These are phyloP conservation scores for Prochilodus magdalenae DNA, from an alignment of 2,113 vertebrate species.

Conservation along the genomic window DNA sequence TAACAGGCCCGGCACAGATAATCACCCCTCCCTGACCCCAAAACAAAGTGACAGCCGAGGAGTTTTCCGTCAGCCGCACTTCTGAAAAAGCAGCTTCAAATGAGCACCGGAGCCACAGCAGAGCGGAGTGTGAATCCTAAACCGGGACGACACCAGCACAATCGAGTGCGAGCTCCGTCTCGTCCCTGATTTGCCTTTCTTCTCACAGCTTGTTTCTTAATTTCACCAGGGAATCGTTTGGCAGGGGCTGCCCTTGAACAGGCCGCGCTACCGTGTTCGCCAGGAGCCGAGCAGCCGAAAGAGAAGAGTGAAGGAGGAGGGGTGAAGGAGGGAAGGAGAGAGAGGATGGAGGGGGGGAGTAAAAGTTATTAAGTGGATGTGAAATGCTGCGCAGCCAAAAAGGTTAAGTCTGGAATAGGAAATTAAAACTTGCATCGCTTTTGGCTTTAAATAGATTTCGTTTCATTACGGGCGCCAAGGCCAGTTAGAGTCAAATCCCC, in stretches of 20 bases:
- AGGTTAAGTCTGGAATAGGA: slow-evolving; percentile 81
- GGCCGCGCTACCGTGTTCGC: slow-evolving; percentile 59
- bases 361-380: slow-evolving; percentile 83
- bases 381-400: slow-evolving; percentile 82
- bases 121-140: background rate
- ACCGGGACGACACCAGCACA: background rate
- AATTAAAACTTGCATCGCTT: slow-evolving; percentile 83
- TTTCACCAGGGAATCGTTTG: slow-evolving; percentile 76
- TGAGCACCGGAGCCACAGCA: background rate
- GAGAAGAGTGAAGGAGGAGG: slow-evolving; percentile 38
- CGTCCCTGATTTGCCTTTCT: slow-evolving; percentile 6
- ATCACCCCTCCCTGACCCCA: slow-evolving; percentile 9
- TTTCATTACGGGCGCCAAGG: slow-evolving; percentile 82
- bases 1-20: background rate
- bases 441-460: slow-evolving; percentile 85
- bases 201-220: slow-evolving; percentile 72
- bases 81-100: slow-evolving; percentile 5
- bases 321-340: background rate
- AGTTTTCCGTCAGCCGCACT: background rate
- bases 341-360: slow-evolving; percentile 41
- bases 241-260: slow-evolving; percentile 79
- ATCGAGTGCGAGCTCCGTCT: background rate
- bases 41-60: slow-evolving; percentile 12
- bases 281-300: background rate
- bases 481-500: slow-evolving; percentile 81